phyloP scores from a whole-genome alignment of 2,113 vertebrate genomes.

The Gyps fulvus region DNA sequence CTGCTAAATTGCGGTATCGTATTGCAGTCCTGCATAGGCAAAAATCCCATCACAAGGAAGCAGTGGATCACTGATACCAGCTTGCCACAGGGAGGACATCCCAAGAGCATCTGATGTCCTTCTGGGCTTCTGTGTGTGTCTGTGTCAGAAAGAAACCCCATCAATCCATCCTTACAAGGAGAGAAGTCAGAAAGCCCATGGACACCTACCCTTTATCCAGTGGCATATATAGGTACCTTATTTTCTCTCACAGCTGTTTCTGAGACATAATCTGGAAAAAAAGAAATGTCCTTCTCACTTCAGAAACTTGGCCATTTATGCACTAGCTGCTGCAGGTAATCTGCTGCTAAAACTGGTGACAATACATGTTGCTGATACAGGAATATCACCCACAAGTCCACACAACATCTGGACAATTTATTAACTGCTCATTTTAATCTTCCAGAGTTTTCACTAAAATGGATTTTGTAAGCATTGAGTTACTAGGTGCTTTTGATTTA shows the following conservation, averaged over 20 bases:
- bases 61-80: background rate
- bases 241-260: constrained; percentile 32
- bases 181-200: background rate
- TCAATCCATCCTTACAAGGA: background rate
- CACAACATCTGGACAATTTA: background rate
- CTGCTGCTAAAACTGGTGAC: constrained; percentile 23
- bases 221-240: background rate
- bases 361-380: constrained; percentile 21
- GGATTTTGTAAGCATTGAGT: background rate
- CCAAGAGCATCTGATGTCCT: background rate
- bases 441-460: background rate
- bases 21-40: background rate
- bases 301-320: background rate
- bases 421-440: constrained; percentile 37
- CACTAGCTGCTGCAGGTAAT: background rate
- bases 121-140: background rate
- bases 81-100: background rate
- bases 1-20: background rate
- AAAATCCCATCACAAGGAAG: background rate
- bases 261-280: constrained; percentile 25
- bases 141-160: background rate
- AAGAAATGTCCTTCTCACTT: background rate
- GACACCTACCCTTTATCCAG: background rate
- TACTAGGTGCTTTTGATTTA: constrained; percentile 18
- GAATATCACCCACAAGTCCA: constrained; percentile 20